Conservation (phyloP, 2,888 invertebrate genomes). For the Diadegma fenestrale region DNA sequence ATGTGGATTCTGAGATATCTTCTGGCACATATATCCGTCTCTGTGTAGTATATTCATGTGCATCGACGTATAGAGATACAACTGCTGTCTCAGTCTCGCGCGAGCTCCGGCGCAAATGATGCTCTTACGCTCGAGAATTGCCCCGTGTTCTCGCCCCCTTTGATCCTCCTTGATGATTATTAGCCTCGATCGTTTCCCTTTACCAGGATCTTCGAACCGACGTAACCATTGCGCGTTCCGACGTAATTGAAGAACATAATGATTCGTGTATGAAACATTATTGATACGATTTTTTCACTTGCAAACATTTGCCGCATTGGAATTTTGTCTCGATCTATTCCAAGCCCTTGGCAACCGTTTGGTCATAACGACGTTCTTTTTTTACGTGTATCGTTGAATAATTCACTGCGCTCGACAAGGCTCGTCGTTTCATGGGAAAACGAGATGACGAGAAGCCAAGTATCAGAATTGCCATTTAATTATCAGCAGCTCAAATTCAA, state of each 20-base stretch:
- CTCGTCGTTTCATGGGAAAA: neutral
- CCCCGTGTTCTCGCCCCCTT: slow-evolving; percentile 43
- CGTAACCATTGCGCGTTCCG: slow-evolving; percentile 24
- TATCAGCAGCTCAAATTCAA: neutral
- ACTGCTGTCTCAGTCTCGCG: slow-evolving; percentile 21
- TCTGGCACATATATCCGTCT: neutral
- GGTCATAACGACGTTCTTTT: too few species aligned
- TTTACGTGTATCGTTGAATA: neutral
- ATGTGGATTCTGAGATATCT: slow-evolving; percentile 39
- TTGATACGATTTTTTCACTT: slow-evolving; percentile 27
- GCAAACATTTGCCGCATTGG: neutral
- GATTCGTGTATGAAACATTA: slow-evolving; percentile 34
- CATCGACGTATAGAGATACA: neutral
- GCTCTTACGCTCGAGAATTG: slow-evolving; percentile 46
- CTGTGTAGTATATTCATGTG: slow-evolving; percentile 9
- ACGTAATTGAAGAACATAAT: slow-evolving; percentile 47
- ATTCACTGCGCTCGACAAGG: neutral
- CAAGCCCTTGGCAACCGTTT: neutral
- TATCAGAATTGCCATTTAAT: neutral
- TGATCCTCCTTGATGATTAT: slow-evolving; percentile 59
- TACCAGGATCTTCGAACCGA: slow-evolving; percentile 20
- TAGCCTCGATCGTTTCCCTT: slow-evolving; percentile 40
- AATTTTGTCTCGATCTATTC: neutral
- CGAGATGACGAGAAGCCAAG: neutral
- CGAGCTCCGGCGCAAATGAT: slow-evolving; percentile 30